These are phyloP conservation scores for Shargacucullia verbasci DNA, from an alignment of 2,888 invertebrate species.

Conservation along the genomic window DNA sequence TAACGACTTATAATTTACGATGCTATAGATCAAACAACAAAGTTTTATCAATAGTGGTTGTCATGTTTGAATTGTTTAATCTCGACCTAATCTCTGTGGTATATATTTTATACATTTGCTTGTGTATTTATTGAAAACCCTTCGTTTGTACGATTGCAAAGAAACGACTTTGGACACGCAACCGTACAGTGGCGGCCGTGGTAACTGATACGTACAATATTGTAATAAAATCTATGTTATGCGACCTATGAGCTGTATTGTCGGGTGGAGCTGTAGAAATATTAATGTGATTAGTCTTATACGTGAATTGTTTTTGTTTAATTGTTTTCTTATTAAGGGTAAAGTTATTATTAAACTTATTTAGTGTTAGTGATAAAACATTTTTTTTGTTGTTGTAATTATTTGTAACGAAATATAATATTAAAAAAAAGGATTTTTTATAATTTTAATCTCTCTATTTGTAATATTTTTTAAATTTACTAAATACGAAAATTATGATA, in stretches of 20 bases:
- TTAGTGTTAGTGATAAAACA: too few relatives aligned
- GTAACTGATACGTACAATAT: slow-evolving; percentile 58
- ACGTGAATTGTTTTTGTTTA: slow-evolving; percentile 2
- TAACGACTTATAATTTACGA: slow-evolving; percentile 10
- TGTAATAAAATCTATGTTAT: slow-evolving; percentile 52
- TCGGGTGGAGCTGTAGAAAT: slow-evolving; percentile 20
- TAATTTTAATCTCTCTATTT: too few relatives aligned
- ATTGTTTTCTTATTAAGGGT: background rate
- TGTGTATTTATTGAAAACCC: slow-evolving; percentile 87
- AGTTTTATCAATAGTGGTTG: slow-evolving; percentile 79
- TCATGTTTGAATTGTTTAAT: slow-evolving; percentile 74
- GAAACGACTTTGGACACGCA: slow-evolving; percentile 87
- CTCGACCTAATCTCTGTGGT: slow-evolving; percentile 70
- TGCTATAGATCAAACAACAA: slow-evolving; percentile 25
- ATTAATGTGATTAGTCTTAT: slow-evolving; percentile 12
- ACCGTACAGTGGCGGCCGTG: slow-evolving; percentile 73
- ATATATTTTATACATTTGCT: slow-evolving; percentile 62
- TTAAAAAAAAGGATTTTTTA: too few relatives aligned
- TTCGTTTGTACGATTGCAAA: slow-evolving; percentile 84
- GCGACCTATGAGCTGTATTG: slow-evolving; percentile 36
- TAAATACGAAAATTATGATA: too few relatives aligned
- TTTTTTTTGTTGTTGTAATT: too few relatives aligned
- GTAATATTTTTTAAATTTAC: too few relatives aligned
- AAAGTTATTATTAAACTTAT: too few relatives aligned
- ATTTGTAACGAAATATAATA: too few relatives aligned